Evolutionary conservation across 2,797 vertebrate genomes (phyloP), one percentile per base, ranked within the genome.

Genomic region (Champsocephalus esox): DNA sequence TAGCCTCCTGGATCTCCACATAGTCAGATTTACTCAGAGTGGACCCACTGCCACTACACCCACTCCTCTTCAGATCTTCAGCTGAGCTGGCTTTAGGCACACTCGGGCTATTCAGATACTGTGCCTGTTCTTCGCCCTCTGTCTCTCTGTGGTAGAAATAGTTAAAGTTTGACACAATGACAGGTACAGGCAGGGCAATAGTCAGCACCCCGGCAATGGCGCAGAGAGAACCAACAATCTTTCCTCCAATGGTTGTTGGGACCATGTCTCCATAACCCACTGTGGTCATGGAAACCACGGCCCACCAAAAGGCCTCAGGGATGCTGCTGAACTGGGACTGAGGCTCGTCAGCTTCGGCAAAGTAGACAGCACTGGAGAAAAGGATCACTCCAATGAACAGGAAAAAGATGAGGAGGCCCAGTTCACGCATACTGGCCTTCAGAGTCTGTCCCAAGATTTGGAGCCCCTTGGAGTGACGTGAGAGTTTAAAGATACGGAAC

Each of bases 121-220:
- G 98, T 11, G 98, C 97, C 94, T 99, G 98, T 9, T 99, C 98
- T 93, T 99, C 98, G 0, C 98, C 97, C 52, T 99, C 98, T 0
- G 98, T 99, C 95, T 99, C 98, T 68, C 98, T 93, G 90, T 99
- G 98, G 85, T 99, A 99, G 93, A 99, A 99, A 76, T 99, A 99
- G 93, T 99, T 99, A 92, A 99, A 99, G 73, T 99, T 99, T 73
- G 98, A 99, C 69, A 99, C 98, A 12, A 99, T 99, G 34, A 99
- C 98, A 0, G 98, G 98, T 48, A 99, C 98, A 0, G 98, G 98
- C 34, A 99, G 88, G 1, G 98, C 98, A 19, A 99, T 99, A 82
- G 98, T 99, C 83, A 99, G 83, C 77, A 99, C 98, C 0, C 98
- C 98, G 0, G 98, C 98, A 12, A 99, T 99, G 77, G 98, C 98